Percentiles rank a stretch among this genome's conserved stretches.
These are phyloP conservation scores for Choristoneura rosaceana DNA, from an alignment of 2,888 invertebrate genomes.

Conservation along the genomic window DNA sequence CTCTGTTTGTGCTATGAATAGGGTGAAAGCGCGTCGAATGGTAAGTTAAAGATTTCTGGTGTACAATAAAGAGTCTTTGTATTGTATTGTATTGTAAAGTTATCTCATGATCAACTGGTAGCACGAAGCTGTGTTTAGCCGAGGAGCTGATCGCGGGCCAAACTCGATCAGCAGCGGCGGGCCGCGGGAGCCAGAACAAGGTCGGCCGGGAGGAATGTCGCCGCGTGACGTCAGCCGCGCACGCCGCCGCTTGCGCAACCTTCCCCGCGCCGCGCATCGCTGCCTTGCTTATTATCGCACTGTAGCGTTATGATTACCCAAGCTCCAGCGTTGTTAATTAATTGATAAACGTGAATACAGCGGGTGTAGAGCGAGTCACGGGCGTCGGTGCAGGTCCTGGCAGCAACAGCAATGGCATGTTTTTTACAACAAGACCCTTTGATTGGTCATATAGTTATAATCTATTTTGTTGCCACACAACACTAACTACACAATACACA, in stretches of 20 bases:
- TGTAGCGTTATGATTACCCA: slow-evolving; percentile 12
- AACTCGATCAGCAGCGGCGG: neutral
- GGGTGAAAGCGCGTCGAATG: neutral
- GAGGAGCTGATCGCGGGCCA: neutral
- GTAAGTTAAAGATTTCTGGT: too few relatives aligned
- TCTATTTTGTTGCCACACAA: too few relatives aligned
- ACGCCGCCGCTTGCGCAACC: slow-evolving; percentile 24
- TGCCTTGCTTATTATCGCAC: slow-evolving; percentile 27
- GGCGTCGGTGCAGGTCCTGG: too few relatives aligned
- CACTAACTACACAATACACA: too few relatives aligned
- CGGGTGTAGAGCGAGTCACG: neutral
- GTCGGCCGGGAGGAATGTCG: slow-evolving; percentile 22
- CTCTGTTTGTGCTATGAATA: neutral
- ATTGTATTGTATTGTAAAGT: too few relatives aligned
- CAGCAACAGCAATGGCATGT: too few relatives aligned
- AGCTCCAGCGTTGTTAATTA: neutral
- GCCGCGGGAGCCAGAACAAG: neutral
- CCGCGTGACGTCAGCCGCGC: slow-evolving; percentile 24
- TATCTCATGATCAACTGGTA: neutral
- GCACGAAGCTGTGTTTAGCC: neutral
- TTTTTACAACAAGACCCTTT: too few relatives aligned
- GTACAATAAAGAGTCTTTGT: too few relatives aligned
- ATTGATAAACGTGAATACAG: neutral
- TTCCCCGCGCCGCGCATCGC: slow-evolving; percentile 43
- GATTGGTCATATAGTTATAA: too few relatives aligned